Conservation (phyloP, 2,113 vertebrate genomes). For the Sinocyclocheilus anshuiensis region DNA sequence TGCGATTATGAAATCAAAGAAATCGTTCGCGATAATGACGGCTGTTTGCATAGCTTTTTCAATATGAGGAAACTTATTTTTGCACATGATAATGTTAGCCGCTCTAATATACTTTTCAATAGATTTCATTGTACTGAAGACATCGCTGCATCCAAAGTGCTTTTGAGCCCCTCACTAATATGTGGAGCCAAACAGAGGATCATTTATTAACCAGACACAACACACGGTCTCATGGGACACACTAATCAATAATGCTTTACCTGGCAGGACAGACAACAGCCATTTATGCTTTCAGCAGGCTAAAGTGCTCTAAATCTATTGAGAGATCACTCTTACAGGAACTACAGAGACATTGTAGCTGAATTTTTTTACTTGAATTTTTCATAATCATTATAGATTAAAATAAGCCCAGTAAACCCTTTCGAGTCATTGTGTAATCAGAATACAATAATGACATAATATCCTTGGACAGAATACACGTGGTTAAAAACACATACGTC, state of each 20-base stretch:
- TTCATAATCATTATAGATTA: slow-evolving; percentile 2
- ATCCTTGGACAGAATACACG: too few species aligned
- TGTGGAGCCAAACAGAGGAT: slow-evolving; percentile 25
- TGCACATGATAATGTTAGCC: neutral
- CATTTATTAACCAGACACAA: slow-evolving; percentile 31
- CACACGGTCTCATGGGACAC: neutral
- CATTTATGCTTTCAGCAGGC: slow-evolving; percentile 21
- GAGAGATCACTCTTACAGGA: slow-evolving; percentile 20
- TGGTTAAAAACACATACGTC: too few species aligned
- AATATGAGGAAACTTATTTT: neutral
- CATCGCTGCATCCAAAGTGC: neutral
- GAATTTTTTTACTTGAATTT: neutral
- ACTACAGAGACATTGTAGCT: neutral
- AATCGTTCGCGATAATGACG: too few species aligned
- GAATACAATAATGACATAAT: neutral
- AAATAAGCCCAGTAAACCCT: neutral
- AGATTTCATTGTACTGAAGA: neutral
- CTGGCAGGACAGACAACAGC: slow-evolving; percentile 36
- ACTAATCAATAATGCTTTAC: slow-evolving; percentile 50
- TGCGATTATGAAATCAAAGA: too few species aligned
- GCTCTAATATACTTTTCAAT: neutral
- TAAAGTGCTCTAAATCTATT: neutral
- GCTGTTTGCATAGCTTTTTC: neutral
- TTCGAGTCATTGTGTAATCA: neutral
- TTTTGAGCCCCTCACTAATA: neutral